Conservation (phyloP, 1,140 invertebrate genomes). For the Solen grandis region DNA sequence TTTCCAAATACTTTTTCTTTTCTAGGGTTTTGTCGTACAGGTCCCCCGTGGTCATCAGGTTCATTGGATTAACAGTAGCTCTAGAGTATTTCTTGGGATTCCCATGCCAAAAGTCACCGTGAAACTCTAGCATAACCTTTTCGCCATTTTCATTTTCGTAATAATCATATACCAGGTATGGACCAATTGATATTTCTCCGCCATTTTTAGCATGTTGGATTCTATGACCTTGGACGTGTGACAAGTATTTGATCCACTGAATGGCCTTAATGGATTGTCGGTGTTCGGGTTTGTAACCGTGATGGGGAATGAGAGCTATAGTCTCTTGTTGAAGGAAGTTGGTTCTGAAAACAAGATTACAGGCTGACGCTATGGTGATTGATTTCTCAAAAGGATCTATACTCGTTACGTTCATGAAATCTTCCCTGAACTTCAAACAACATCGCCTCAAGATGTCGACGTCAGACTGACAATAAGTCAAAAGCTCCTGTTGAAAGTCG, state of each 20-base stretch:
- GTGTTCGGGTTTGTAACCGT: constrained; percentile 24
- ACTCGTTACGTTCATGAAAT: constrained; percentile 13
- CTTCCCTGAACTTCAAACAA: constrained; percentile 19
- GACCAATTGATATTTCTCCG: constrained; percentile 3
- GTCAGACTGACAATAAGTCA: constrained; percentile 37
- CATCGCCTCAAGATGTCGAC: constrained; percentile 48
- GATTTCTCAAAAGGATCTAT: constrained; percentile 19
- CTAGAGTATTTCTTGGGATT: constrained; percentile 49
- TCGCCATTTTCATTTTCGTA: constrained; percentile 12
- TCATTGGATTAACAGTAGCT: constrained; percentile 5
- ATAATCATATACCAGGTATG: constrained; percentile 42
- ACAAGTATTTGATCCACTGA: constrained; percentile 8
- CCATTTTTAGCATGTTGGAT: constrained; percentile 43
- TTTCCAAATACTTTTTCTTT: constrained; percentile 8
- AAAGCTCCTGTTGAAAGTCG: constrained; percentile 25
- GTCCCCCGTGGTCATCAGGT: constrained; percentile 38
- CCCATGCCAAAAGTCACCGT: constrained; percentile 64
- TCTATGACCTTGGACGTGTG: not conserved
- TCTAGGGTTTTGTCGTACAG: constrained; percentile 32
- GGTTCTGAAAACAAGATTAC: constrained; percentile 17
- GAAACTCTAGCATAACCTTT: constrained; percentile 41
- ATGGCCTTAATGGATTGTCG: not conserved
- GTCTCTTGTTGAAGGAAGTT: constrained; percentile 6
- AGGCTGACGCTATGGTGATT: constrained; percentile 27
- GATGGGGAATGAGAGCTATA: constrained; percentile 1